Conservation (phyloP, 2,113 vertebrate genomes). For the Entosphenus tridentatus region DNA sequence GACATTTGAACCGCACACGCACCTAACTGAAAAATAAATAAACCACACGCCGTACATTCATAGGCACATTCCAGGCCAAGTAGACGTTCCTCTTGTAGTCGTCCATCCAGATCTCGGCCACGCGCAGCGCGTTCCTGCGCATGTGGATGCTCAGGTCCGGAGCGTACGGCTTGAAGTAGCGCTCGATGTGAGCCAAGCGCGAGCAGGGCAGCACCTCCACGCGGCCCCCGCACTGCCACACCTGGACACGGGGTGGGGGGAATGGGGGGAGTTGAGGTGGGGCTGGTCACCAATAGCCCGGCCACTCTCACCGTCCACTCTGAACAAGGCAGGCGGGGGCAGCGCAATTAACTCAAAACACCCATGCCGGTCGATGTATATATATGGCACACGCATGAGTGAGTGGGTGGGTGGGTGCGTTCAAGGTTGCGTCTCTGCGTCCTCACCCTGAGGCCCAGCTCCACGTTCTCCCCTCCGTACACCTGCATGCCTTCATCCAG, state of each 20-base stretch:
- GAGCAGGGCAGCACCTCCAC: slow-evolving; percentile 87
- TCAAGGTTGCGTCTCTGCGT: background rate
- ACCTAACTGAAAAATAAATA: no score
- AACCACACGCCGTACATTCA: slow-evolving; percentile 16
- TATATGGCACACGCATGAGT: no score
- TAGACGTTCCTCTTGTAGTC: slow-evolving; percentile 95
- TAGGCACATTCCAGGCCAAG: slow-evolving; percentile 90
- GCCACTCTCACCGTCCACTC: no score
- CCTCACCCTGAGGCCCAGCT: slow-evolving; percentile 80
- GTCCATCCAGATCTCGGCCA: slow-evolving; percentile 97
- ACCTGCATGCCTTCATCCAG: slow-evolving; percentile 96
- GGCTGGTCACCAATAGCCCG: no score
- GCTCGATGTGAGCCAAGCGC: slow-evolving; percentile 75
- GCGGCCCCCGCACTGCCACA: slow-evolving; percentile 88
- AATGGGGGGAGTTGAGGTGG: no score
- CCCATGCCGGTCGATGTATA: no score
- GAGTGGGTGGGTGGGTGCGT: no score
- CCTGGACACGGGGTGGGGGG: slow-evolving; percentile 21
- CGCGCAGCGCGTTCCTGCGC: slow-evolving; percentile 64
- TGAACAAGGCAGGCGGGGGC: no score
- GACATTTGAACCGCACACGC: no score
- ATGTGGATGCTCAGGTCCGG: slow-evolving; percentile 69
- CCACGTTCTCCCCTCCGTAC: slow-evolving; percentile 89
- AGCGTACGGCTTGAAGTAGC: slow-evolving; percentile 84
- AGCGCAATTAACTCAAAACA: no score